phyloP scores from a whole-genome alignment of 1,140 invertebrate genomes.

The Drosophila arawakana region DNA sequence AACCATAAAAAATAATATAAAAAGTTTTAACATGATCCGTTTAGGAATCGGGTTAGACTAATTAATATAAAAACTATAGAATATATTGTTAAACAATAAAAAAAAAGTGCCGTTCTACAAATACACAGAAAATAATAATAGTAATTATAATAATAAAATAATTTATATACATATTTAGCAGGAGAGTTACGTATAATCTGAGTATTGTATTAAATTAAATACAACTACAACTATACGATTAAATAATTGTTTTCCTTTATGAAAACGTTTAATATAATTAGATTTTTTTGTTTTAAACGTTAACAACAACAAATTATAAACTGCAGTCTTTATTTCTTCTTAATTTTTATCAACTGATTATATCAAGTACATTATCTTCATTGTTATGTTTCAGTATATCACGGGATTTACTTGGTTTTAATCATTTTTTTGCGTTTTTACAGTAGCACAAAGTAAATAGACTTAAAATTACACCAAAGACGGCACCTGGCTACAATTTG shows the following conservation, averaged over 20 bases:
- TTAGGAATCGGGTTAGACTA: slow-evolving; percentile 50
- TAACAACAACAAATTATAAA: slow-evolving; percentile 69
- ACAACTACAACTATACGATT: slow-evolving; percentile 64
- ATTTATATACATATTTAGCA: slow-evolving; percentile 49
- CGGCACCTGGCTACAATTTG: slow-evolving; percentile 72
- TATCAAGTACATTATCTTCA: slow-evolving; percentile 56
- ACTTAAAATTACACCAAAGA: slow-evolving; percentile 74
- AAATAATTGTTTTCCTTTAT: slow-evolving; percentile 50
- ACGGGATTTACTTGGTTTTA: neutral
- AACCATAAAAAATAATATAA: slow-evolving; percentile 43
- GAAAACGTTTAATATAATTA: slow-evolving; percentile 48
- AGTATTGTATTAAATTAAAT: slow-evolving; percentile 43
- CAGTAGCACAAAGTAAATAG: slow-evolving; percentile 59
- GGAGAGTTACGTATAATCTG: slow-evolving; percentile 31
- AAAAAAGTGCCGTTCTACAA: slow-evolving; percentile 82
- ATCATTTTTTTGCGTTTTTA: slow-evolving; percentile 35
- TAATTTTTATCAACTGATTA: slow-evolving; percentile 61
- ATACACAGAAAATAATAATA: slow-evolving; percentile 68
- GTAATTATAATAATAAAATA: slow-evolving; percentile 23
- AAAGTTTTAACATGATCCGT: slow-evolving; percentile 31
- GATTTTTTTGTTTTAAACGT: slow-evolving; percentile 49
- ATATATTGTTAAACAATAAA: slow-evolving; percentile 27
- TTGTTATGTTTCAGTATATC: slow-evolving; percentile 40
- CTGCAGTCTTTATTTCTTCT: slow-evolving; percentile 81
- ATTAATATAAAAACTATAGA: slow-evolving; percentile 22